Evolutionary conservation across 2,888 invertebrate genomes (phyloP).

Genomic region (Eucera pruinosa): DNA sequence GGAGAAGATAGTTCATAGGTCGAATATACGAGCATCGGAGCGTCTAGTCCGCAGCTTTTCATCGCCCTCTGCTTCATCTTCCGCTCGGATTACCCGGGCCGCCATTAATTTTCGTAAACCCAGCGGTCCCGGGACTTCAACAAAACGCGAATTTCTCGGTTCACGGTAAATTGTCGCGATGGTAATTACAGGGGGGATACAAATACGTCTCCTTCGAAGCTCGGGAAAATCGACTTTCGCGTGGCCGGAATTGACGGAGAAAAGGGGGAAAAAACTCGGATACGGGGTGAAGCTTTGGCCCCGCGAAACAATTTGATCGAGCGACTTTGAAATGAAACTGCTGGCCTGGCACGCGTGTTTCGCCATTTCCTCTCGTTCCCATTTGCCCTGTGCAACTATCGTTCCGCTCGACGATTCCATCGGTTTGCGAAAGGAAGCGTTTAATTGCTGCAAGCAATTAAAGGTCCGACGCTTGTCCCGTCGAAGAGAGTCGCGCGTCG

Average conservation of each 20-base stretch:
- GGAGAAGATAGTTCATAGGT: constrained; percentile 34
- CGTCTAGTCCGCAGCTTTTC: constrained; percentile 15
- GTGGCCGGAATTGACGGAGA: too few species aligned
- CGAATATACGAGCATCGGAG: constrained; percentile 39
- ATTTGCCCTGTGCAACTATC: constrained; percentile 39
- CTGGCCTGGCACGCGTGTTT: neutral
- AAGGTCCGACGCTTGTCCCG: constrained; percentile 54
- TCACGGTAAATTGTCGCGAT: constrained; percentile 61
- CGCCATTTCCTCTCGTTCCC: neutral
- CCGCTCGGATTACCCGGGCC: constrained; percentile 36
- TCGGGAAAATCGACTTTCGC: too few species aligned
- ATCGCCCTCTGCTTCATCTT: constrained; percentile 40
- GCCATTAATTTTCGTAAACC: constrained; percentile 54
- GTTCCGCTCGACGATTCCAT: constrained; percentile 12
- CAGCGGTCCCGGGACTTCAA: too few species aligned
- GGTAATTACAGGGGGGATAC: too few species aligned
- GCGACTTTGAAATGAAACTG: constrained; percentile 19
- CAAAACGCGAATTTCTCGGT: constrained; percentile 65
- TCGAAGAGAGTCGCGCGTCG: constrained; percentile 22
- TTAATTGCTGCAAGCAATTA: constrained; percentile 75
- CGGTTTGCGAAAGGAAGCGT: constrained; percentile 60
- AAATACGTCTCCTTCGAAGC: too few species aligned
- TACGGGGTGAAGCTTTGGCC: too few species aligned
- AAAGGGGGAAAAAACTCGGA: neutral
- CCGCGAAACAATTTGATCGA: constrained; percentile 25